Percentiles rank a stretch among this genome's conserved stretches.
These are phyloP conservation scores for Drosophila melanocephala DNA, from an alignment of 2,888 invertebrate genomes.

Conservation along the genomic window DNA sequence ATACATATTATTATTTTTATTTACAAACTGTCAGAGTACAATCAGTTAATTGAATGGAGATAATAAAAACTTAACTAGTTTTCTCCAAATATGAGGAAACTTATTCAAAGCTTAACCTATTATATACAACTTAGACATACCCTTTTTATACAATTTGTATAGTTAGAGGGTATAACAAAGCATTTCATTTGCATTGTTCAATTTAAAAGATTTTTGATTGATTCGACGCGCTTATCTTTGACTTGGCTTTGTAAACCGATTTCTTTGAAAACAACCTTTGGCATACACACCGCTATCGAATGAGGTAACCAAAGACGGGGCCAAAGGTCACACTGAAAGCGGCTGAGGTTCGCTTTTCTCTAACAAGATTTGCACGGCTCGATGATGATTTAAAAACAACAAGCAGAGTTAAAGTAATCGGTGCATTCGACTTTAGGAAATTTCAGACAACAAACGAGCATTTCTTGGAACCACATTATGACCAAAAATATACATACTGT, in stretches of 20 bases:
- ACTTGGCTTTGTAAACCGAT: slow-evolving; percentile 52
- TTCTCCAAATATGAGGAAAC: background rate
- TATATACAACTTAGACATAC: background rate
- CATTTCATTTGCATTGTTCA: slow-evolving; percentile 72
- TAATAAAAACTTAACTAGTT: background rate
- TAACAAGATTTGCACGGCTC: slow-evolving; percentile 34
- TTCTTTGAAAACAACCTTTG: slow-evolving; percentile 46
- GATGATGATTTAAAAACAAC: slow-evolving; percentile 32
- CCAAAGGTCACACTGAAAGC: slow-evolving; percentile 43
- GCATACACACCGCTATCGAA: slow-evolving; percentile 15
- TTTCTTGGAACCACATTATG: background rate
- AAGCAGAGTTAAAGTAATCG: slow-evolving; percentile 19
- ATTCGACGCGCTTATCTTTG: slow-evolving; percentile 65
- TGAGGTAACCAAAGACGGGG: slow-evolving; percentile 56
- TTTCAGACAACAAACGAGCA: background rate
- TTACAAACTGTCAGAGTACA: background rate
- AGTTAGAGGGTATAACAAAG: slow-evolving; percentile 22
- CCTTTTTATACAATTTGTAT: background rate
- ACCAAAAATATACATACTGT: background rate
- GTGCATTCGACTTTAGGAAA: background rate
- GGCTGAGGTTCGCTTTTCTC: slow-evolving; percentile 3
- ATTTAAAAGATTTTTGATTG: slow-evolving; percentile 73
- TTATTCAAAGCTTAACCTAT: background rate
- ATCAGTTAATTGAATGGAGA: background rate
- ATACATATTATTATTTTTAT: background rate